A percentile compares a stretch with the other conserved stretches of the same genome.
phyloP scores from a whole-genome alignment of 2,797 vertebrate species.

The Sebastes cheni region DNA sequence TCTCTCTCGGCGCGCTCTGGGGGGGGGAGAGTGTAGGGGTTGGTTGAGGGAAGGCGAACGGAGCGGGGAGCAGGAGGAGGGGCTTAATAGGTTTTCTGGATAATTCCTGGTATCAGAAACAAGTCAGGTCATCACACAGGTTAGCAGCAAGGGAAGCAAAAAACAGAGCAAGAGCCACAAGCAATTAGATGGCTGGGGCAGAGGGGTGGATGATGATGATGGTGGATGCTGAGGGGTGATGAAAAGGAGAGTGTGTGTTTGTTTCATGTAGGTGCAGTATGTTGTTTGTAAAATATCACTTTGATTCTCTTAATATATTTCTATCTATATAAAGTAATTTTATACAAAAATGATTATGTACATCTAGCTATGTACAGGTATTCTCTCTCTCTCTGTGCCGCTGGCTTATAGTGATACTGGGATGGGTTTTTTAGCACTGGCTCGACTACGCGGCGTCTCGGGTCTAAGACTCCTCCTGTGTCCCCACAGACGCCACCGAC shows the following conservation, averaged over 20 bases:
- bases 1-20: slow-evolving; percentile 61
- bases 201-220: slow-evolving; percentile 25
- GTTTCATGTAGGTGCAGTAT: slow-evolving; percentile 59
- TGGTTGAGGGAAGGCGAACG: slow-evolving; percentile 55
- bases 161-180: slow-evolving; percentile 57
- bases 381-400: slow-evolving; percentile 29
- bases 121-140: slow-evolving; percentile 84
- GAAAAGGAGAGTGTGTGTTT: slow-evolving; percentile 34
- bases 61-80: slow-evolving; percentile 69
- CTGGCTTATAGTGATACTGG: slow-evolving; percentile 40
- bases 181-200: slow-evolving; percentile 6
- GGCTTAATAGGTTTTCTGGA: slow-evolving; percentile 94
- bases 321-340: slow-evolving; percentile 85
- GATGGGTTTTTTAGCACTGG: slow-evolving; percentile 23
- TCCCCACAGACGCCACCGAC: slow-evolving; percentile 86
- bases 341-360: slow-evolving; percentile 83
- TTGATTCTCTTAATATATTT: slow-evolving; percentile 65
- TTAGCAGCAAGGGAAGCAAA: slow-evolving; percentile 66
- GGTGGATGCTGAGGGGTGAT: slow-evolving; percentile 32
- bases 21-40: neutral
- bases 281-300: slow-evolving; percentile 81
- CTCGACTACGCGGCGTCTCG: slow-evolving; percentile 9
- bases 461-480: slow-evolving; percentile 90
- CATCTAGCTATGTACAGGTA: slow-evolving; percentile 73
- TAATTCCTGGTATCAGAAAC: slow-evolving; percentile 97